Evolutionary conservation across 2,113 vertebrate genomes (phyloP).

Genomic region (Mustela lutreola): DNA sequence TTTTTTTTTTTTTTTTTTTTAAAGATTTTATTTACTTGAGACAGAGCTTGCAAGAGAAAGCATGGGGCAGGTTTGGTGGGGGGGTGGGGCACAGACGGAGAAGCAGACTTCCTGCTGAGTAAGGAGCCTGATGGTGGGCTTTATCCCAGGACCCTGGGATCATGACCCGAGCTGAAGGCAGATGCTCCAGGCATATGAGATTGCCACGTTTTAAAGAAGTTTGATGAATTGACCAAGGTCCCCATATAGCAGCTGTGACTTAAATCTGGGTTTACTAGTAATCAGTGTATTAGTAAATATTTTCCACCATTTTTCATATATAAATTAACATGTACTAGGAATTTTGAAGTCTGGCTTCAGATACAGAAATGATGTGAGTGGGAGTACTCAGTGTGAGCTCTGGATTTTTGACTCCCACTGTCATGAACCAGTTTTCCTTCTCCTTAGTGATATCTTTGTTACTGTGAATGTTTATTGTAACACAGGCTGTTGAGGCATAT

Average conservation of each 20-base stretch:
- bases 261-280: background rate
- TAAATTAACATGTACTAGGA: background rate
- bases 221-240: slow-evolving; percentile 22
- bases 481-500: background rate
- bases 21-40: too few relatives aligned
- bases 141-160: too few relatives aligned
- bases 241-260: background rate
- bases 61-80: too few relatives aligned
- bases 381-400: background rate
- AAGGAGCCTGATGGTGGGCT: too few relatives aligned
- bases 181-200: background rate
- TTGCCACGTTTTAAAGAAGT: slow-evolving; percentile 35
- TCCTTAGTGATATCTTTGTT: slow-evolving; percentile 18
- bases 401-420: background rate
- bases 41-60: too few relatives aligned
- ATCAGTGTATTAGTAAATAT: background rate
- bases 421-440: background rate
- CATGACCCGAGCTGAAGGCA: background rate
- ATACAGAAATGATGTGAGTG: slow-evolving; percentile 32
- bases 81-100: too few relatives aligned
- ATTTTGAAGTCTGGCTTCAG: slow-evolving; percentile 35
- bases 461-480: slow-evolving; percentile 31
- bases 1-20: background rate
- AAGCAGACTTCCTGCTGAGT: too few relatives aligned
- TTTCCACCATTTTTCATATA: background rate